Evolutionary conservation across 92 coral and sea anemone species (phyloP), one percentile per base, ranked within the genome.

Genomic region (Actinostola sp.): DNA sequence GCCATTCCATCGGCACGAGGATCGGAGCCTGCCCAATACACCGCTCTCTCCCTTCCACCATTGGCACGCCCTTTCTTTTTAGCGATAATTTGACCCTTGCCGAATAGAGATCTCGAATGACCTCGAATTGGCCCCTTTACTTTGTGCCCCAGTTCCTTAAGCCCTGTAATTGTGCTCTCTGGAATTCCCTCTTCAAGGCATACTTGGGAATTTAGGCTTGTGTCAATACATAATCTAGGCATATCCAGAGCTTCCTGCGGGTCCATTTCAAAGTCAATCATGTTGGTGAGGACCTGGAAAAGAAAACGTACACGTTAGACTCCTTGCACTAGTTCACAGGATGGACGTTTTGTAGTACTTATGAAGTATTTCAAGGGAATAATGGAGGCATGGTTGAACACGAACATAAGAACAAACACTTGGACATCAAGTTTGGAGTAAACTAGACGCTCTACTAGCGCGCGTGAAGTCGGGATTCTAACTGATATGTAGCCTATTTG

Each of bases 11-110:
- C 99, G 0, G 81, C 97, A 49, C 99, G 82, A 5, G 97, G 92
- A 60, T 95, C 99, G 26, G 99, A 95, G n/a, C 99, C 99, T 20
- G 92, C 85, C 99, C 99, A 95, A 52, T 82, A 91, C 24, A 95
- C 99, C 1, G 77, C 64, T 44, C 27, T 72, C 19, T 78, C 64
- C 48, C 80, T 78, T 34, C 89, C 89, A 49, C 78, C 77, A 35
- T 80, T 66, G 3, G 61, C 52, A 49, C 70, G 80, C 6, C 87
- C 80, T 20, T 50, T 67, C 72, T 67, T 88, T 30, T 64, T 79
- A 16, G 83, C 67, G 51, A 95, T 88, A 68, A 95, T 86, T 59
- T 95, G 97, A 2, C 99, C 99, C 61, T 92, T 71, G 0, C 99
- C 99, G 82, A 95, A 95, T 1, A 80, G 67, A 28, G 61, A 63